Conservation (phyloP, 2,888 invertebrate species). For the Ecdyonurus torrentis region DNA sequence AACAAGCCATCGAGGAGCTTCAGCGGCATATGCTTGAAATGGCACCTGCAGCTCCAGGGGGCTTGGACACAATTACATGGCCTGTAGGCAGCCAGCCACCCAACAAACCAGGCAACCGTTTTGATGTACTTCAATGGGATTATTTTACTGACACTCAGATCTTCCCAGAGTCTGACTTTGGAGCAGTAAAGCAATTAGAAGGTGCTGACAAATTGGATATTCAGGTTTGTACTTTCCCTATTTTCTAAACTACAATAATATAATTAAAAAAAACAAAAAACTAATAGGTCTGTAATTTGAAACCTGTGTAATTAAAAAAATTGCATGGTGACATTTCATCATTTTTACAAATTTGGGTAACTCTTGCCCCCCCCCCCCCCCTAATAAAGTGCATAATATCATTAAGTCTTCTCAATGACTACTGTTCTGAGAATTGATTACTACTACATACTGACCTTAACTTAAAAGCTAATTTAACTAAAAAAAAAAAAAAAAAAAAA, state of each 20-base stretch:
- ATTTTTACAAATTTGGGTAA: no score
- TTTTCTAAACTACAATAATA: no score
- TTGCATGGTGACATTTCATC: no score
- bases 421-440: no score
- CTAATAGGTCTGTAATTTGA: background rate
- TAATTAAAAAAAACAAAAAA: background rate
- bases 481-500: no score
- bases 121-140: slow-evolving; percentile 74
- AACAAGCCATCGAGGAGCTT: slow-evolving; percentile 27
- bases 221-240: slow-evolving; percentile 24
- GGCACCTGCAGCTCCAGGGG: slow-evolving; percentile 28
- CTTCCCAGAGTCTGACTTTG: slow-evolving; percentile 64
- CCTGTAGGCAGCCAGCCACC: slow-evolving; percentile 53
- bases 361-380: no score
- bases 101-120: slow-evolving; percentile 50
- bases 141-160: slow-evolving; percentile 72
- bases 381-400: no score
- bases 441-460: no score
- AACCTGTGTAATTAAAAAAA: no score
- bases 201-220: slow-evolving; percentile 54
- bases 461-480: no score
- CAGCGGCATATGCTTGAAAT: slow-evolving; percentile 29
- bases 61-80: slow-evolving; percentile 36
- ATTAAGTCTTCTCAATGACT: no score
- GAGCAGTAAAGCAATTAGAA: slow-evolving; percentile 43